Evolutionary conservation across 2,888 invertebrate genomes (phyloP), one percentile per base, ranked within the genome.

Genomic region (Eustalomyia histrio): DNA sequence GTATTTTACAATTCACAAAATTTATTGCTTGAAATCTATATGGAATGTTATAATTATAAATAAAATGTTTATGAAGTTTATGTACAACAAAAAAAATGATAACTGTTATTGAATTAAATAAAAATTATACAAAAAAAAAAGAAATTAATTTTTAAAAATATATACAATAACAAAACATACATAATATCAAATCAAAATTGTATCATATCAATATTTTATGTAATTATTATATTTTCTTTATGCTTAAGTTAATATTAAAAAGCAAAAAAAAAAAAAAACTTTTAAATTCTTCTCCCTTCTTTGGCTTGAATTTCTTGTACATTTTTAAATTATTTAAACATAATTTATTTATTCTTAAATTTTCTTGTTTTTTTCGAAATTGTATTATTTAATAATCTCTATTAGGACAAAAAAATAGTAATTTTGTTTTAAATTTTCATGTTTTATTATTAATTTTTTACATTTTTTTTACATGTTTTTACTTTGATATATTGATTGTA

Each of bases 151-250:
- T 65, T 65, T 35, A 6, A 43, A 61, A 61, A 9, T 18, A 67
- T 10, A 50, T 10, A 16, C 58, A 64, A 57, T 39, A 16, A 47
- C n/a, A 14, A 33, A 29, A 17, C 7, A 33, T 39, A 16, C 7
- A 33, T 33, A 33, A 17, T 24, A 35, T 17, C n/a, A 55, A 18
- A n/a, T 16, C 33, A 60, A 53, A 74, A 69, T 65, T 81, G 74
- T 76, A 69, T 76, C 69, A 81, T 78, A 81, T 61, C 55, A 71
- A 61, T 73, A 64, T 76, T 63, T n/a, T n/a, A n/a, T n/a, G n/a
- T 76, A 68, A 71, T 74, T 63, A 61, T 14, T 68, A 50, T 24
- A 16, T 61, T 52, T 39, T 63, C n/a, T 16, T 64, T 24, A 68
- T 53, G 43, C 24, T 12, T 68, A 58, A 33, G 57, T 58, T 58